A percentile compares a stretch with the other conserved stretches of the same genome.
These are phyloP conservation scores for Halocynthia roretzi DNA, from an alignment of 23 tunicate species.

Conservation along the genomic window DNA sequence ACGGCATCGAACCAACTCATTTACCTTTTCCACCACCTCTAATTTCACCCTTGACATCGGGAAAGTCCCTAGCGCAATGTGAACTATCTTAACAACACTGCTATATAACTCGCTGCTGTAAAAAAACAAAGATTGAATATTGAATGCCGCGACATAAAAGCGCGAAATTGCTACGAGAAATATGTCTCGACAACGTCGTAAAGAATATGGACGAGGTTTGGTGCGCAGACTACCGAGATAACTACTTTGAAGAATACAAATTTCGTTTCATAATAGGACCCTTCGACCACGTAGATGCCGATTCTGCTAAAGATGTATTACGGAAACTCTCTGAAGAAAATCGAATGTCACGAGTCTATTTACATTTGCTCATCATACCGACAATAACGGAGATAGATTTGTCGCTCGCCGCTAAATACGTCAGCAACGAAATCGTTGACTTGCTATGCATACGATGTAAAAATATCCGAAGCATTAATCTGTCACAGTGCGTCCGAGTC, in stretches of 20 bases:
- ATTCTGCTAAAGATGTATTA: background rate
- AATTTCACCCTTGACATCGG: too few relatives aligned
- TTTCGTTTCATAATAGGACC: conserved; percentile 31
- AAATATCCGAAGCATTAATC: background rate
- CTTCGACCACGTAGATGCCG: conserved; percentile 19
- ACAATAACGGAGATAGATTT: conserved; percentile 22
- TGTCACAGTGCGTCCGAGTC: conserved; percentile 18
- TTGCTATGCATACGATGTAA: conserved; percentile 17
- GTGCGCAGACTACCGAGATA: conserved; percentile 33
- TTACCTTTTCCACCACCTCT: too few relatives aligned
- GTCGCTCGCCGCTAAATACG: conserved; percentile 2
- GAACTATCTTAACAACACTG: too few relatives aligned
- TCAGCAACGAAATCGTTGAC: conserved; percentile 24
- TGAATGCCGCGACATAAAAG: conserved; percentile 2
- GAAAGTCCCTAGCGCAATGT: too few relatives aligned
- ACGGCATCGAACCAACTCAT: too few relatives aligned
- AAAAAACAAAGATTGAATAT: background rate
- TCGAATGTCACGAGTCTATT: conserved; percentile 13
- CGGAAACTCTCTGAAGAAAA: background rate
- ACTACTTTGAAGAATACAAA: conserved; percentile 17
- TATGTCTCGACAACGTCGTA: conserved; percentile 11
- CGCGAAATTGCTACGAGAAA: background rate
- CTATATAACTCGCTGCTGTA: too few relatives aligned
- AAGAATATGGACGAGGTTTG: conserved; percentile 29
- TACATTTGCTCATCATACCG: conserved; percentile 39